Conservation (phyloP, 2,113 vertebrate species). For the Notechis scutatus region DNA sequence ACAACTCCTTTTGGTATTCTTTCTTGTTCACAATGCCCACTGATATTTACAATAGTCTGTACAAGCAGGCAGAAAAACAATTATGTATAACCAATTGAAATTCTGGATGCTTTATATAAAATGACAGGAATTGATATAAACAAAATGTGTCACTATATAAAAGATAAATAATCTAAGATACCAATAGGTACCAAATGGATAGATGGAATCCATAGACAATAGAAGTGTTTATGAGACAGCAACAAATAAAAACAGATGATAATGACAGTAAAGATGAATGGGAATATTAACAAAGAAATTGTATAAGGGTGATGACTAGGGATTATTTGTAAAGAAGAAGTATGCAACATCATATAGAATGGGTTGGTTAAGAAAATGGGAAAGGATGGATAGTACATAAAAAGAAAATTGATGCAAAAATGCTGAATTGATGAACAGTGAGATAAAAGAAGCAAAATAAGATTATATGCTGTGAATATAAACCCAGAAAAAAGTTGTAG, state of each 20-base stretch:
- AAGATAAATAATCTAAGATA: not conserved
- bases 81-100: not conserved
- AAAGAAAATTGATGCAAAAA: not conserved
- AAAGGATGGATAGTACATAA: not conserved
- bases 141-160: not conserved
- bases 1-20: slow-evolving; percentile 10
- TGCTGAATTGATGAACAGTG: not conserved
- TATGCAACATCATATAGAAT: not conserved
- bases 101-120: not conserved
- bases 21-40: not conserved
- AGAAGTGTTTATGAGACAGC: not conserved
- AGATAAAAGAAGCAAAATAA: not conserved
- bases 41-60: not conserved
- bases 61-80: not conserved
- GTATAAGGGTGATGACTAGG: not conserved
- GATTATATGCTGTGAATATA: not conserved
- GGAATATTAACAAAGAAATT: not conserved
- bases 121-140: not conserved
- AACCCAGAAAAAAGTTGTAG: not conserved
- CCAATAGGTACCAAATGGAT: not conserved
- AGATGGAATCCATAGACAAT: not conserved
- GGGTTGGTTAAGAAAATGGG: not conserved
- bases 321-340: not conserved
- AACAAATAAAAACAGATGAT: not conserved
- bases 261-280: not conserved